Evolutionary conservation across 2,113 vertebrate genomes (phyloP), one percentile per base, ranked within the genome.

Genomic region (Lasiurus borealis): DNA sequence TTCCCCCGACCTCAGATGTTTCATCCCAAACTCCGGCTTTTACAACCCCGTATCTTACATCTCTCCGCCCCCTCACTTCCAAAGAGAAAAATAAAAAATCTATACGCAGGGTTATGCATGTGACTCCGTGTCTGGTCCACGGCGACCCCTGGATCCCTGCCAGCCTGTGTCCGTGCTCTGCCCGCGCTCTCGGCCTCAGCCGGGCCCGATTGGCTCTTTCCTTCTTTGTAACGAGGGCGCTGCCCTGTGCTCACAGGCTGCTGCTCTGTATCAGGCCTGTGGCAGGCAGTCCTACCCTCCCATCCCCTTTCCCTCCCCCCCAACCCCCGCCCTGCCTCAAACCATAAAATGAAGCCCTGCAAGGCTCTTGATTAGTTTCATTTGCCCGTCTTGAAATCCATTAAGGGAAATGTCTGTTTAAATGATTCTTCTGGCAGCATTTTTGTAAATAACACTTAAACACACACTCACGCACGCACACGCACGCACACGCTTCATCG

Each of bases 401-500:
- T 98, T 98, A 97, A 97, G 96, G 94, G 96, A 94, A 98, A 97
- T 73, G 96, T 96, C 98, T 97, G 97, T 97, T 98, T 98, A 97
- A 98, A 98, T 98, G 97, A 98, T 98, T 97, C 98, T 98, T 98
- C 97, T 97, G 98, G 98, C 98, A 98, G 98, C 97, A 92, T 98
- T 98, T 98, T 98, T 97, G 97, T 98, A 98, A 98, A 98, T 98
- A 98, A 97, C 97, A 97, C 98, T 98, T 98, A 5, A 52, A 52
- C 15, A 52, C 12, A 50, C 12, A 40, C n/a, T n/a, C n/a, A n/a
- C n/a, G n/a, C n/a, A n/a, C n/a, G n/a, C 40, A 40, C 40, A 40
- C 50, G 40, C 40, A 40, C 40, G 40, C 40, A 40, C 40, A 97
- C 98, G 97, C 98, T 98, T 98, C 97, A 93, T 97, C 98, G 98